These are phyloP conservation scores for Dicaeum eximium DNA, from an alignment of 2,113 vertebrate species.

Conservation along the genomic window DNA sequence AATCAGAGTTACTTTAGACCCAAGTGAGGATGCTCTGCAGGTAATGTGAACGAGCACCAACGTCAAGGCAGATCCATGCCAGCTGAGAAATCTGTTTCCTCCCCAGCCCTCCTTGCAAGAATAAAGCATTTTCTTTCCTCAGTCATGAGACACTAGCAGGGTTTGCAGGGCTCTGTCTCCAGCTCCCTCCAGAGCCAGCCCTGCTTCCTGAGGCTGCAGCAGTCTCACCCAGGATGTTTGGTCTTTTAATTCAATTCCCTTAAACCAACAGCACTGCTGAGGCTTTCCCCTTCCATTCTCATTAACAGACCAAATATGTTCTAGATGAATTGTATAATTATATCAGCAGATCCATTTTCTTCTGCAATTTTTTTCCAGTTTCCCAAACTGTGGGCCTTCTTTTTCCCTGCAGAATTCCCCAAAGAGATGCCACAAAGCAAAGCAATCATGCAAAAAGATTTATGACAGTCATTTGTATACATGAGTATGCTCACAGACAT, in stretches of 20 bases:
- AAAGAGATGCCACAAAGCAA: slow-evolving; percentile 39
- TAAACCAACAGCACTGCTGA: slow-evolving; percentile 11
- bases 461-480: slow-evolving; percentile 48
- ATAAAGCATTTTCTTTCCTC: neutral
- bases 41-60: neutral
- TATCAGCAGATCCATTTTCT: slow-evolving; percentile 1
- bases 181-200: neutral
- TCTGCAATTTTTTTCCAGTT: neutral
- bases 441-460: slow-evolving; percentile 56
- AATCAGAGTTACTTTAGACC: neutral
- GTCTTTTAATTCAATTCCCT: slow-evolving; percentile 37
- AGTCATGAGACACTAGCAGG: neutral
- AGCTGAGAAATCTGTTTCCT: neutral
- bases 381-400: neutral
- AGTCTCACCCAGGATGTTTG: neutral
- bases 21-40: neutral
- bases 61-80: neutral
- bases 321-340: slow-evolving; percentile 51
- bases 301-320: slow-evolving; percentile 36
- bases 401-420: slow-evolving; percentile 7
- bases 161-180: neutral
- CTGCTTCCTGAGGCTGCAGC: neutral
- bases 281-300: neutral
- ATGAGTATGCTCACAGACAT: slow-evolving; percentile 44
- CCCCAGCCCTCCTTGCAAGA: neutral